Percentiles rank a stretch among this genome's conserved stretches.
phyloP scores from a whole-genome alignment of 1,140 invertebrate genomes.

The Meloidogyne hapla region DNA sequence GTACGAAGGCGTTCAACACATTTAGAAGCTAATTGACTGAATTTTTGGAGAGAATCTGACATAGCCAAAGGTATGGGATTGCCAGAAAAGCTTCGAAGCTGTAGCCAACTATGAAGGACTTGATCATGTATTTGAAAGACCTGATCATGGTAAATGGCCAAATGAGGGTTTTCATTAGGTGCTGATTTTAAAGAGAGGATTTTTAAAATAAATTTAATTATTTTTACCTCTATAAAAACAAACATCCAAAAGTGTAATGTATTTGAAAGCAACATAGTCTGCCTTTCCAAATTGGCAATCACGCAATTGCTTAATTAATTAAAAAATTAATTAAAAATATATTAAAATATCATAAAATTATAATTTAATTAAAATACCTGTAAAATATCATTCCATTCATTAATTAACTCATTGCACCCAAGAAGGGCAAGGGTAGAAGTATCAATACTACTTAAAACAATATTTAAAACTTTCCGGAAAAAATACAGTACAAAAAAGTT shows the following conservation, averaged over 20 bases:
- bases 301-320: constrained; percentile 26
- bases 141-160: constrained; percentile 19
- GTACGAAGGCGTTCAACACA: constrained; percentile 22
- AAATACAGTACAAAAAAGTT: neutral
- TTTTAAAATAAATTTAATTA: constrained; percentile 2
- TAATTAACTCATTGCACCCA: constrained; percentile 38
- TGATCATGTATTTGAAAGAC: constrained; percentile 15
- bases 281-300: constrained; percentile 45
- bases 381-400: constrained; percentile 46
- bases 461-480: constrained; percentile 10
- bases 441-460: constrained; percentile 28
- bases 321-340: neutral
- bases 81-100: constrained; percentile 17
- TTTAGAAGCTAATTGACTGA: constrained; percentile 28
- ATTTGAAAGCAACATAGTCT: constrained; percentile 47
- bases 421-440: constrained; percentile 32
- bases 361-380: constrained; percentile 6
- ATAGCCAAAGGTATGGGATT: neutral
- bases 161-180: neutral
- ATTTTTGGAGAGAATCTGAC: constrained; percentile 20
- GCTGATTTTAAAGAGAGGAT: constrained; percentile 4
- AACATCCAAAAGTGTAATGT: constrained; percentile 39
- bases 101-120: constrained; percentile 25
- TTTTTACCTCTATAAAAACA: constrained; percentile 24
- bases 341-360: neutral